Percentiles rank a stretch among this genome's conserved stretches.
Conservation (phyloP, 2,888 invertebrate genomes). For the Andricus quercusramuli region DNA sequence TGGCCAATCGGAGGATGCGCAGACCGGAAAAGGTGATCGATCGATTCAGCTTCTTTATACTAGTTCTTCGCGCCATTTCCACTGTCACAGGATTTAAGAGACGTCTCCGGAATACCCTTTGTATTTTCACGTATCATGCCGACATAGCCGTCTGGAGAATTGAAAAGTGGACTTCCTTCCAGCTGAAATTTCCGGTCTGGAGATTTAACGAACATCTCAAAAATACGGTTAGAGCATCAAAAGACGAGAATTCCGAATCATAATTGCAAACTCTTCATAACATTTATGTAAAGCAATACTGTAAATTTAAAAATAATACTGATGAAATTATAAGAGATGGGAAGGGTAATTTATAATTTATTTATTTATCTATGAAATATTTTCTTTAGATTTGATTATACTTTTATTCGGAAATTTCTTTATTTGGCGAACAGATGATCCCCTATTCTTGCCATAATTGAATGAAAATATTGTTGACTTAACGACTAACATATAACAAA, state of each 20-base stretch:
- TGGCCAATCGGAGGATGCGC: slow-evolving; percentile 60
- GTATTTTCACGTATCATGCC: slow-evolving; percentile 12
- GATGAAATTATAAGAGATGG: no score
- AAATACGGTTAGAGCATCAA: background rate
- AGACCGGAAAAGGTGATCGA: slow-evolving; percentile 65
- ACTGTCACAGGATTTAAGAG: slow-evolving; percentile 53
- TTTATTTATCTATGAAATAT: no score
- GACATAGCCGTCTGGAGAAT: slow-evolving; percentile 2
- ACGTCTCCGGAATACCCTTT: slow-evolving; percentile 49
- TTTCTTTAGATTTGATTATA: no score
- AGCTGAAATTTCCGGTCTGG: slow-evolving; percentile 15
- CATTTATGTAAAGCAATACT: background rate
- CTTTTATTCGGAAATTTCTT: no score
- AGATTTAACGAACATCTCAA: slow-evolving; percentile 8
- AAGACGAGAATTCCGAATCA: background rate
- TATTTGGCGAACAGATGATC: no score
- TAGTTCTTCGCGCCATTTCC: slow-evolving; percentile 54
- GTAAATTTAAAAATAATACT: no score
- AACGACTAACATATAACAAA: no score
- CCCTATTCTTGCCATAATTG: no score
- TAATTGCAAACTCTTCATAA: background rate
- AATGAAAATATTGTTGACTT: no score
- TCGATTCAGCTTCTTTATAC: slow-evolving; percentile 64
- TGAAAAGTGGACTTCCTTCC: slow-evolving; percentile 26
- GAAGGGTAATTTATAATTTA: no score